phyloP scores from a whole-genome alignment of 1,140 invertebrate genomes.

The Gonioctena quinquepunctata region DNA sequence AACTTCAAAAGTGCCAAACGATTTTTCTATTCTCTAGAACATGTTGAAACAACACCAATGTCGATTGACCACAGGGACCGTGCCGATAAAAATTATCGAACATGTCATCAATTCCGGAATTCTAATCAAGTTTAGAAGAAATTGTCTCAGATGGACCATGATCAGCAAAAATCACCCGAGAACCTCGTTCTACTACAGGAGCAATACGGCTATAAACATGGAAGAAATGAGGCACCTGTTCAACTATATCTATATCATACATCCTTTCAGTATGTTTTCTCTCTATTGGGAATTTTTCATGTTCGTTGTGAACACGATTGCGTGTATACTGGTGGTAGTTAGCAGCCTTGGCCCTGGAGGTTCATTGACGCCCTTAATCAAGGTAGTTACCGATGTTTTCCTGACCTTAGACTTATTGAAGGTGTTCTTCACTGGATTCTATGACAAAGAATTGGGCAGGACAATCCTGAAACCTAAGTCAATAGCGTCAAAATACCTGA shows the following conservation, averaged over 20 bases:
- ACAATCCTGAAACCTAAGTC: not conserved
- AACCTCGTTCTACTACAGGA: no score
- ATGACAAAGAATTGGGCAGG: conserved; percentile 8
- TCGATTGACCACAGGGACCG: not conserved
- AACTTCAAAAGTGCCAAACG: no score
- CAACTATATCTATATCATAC: conserved; percentile 22
- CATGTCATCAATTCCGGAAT: no score
- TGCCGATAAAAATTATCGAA: not conserved
- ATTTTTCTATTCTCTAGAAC: no score
- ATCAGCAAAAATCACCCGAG: no score
- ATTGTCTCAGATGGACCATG: no score
- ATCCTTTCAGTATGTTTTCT: conserved; percentile 27
- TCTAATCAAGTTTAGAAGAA: no score
- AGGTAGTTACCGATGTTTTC: not conserved
- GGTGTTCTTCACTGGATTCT: conserved; percentile 26
- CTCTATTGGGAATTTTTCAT: not conserved
- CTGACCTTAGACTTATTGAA: conserved; percentile 16
- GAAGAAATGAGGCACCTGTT: conserved; percentile 17
- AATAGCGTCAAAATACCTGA: not conserved
- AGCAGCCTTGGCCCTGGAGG: no score
- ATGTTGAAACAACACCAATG: conserved; percentile 7
- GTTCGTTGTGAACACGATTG: not conserved
- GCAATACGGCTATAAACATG: no score
- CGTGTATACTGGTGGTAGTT: not conserved
- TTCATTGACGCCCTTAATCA: no score